phyloP scores from a whole-genome alignment of 2,888 invertebrate genomes.

The Dryobotodes eremita region DNA sequence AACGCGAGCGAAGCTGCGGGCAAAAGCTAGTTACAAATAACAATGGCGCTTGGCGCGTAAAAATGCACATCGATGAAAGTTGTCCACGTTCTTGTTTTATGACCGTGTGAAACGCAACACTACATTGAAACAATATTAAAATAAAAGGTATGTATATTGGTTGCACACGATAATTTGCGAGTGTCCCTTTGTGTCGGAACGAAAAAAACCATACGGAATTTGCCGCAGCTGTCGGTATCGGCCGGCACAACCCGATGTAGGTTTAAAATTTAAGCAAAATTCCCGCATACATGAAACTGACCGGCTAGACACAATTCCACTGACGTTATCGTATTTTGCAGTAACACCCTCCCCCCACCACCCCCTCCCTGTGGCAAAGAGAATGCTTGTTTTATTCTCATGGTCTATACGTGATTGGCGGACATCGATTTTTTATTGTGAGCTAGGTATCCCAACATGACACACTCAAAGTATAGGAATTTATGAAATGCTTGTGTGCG shows the following conservation, averaged over 20 bases:
- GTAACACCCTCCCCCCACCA: slow-evolving; percentile 54
- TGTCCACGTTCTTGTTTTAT: slow-evolving; percentile 14
- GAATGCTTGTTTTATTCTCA: slow-evolving; percentile 75
- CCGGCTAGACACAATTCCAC: slow-evolving; percentile 73
- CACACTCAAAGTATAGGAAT: slow-evolving; percentile 54
- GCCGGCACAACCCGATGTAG: slow-evolving; percentile 60
- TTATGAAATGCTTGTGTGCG: slow-evolving; percentile 46
- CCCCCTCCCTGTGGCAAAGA: slow-evolving; percentile 70
- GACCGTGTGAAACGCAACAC: slow-evolving; percentile 4
- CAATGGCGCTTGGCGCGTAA: slow-evolving; percentile 1
- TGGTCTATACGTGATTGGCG: slow-evolving; percentile 74
- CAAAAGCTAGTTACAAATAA: slow-evolving; percentile 9
- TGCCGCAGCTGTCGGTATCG: slow-evolving; percentile 63
- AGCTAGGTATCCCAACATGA: slow-evolving; percentile 57
- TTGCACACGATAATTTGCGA: slow-evolving; percentile 32
- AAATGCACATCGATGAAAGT: slow-evolving; percentile 4
- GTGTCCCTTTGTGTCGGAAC: slow-evolving; percentile 24
- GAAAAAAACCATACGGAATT: slow-evolving; percentile 51
- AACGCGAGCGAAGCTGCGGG: no score
- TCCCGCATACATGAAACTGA: slow-evolving; percentile 71
- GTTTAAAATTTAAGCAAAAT: slow-evolving; percentile 73
- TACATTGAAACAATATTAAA: slow-evolving; percentile 13
- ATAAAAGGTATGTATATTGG: slow-evolving; percentile 37
- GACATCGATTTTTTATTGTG: slow-evolving; percentile 73
- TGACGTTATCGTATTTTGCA: slow-evolving; percentile 76